Evolutionary conservation across 1,140 invertebrate genomes (phyloP), one percentile per base, ranked within the genome.

Genomic region (Lasioglossum baleicum): DNA sequence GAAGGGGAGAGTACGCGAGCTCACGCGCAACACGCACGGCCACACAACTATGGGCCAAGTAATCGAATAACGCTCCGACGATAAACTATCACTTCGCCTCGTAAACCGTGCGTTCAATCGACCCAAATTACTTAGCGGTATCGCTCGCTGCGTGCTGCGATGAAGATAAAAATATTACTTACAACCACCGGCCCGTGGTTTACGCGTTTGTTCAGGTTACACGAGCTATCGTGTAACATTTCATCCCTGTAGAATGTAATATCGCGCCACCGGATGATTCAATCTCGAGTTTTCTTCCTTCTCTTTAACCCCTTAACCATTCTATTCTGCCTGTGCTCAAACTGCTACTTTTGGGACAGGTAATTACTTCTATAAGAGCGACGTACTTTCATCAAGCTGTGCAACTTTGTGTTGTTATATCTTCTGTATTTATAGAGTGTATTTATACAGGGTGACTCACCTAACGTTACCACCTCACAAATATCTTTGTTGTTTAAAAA

Each of bases 121-220:
- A 40, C 6, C 13, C 17, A 70, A 86, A 84, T 87, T 84, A 81
- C 48, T 79, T 80, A 51, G 56, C 68, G 58, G 48, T 70, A 48
- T 51, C 48, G 56, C 44, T 56, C 20, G 20, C 31, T 13, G 22
- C 5, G 51, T 20, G 22, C 31, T 15, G 15, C 5, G 51, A 61
- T 74, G 35, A 75, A n/a, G 65, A 35, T 22, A 40, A 61, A 77
- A 63, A 51, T 63, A 71, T 31, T 13, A 51, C 40, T 31, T 40
- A 53, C 20, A 15, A 40, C 6, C 11, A 11, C 0, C n/a, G 31
- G n/a, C 15, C 5, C 61, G 26, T 73, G 42, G 4, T 61, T 44
- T 31, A 65, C 44, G 44, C 31, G 26, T 22, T 0, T 7, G 31
- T 26, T 65, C 5, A 15, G 26, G 31, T 63, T 42, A 7, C 2